A percentile compares a stretch with the other conserved stretches of the same genome.
Conservation (phyloP, 1,140 invertebrate species). For the Planococcus citri region DNA sequence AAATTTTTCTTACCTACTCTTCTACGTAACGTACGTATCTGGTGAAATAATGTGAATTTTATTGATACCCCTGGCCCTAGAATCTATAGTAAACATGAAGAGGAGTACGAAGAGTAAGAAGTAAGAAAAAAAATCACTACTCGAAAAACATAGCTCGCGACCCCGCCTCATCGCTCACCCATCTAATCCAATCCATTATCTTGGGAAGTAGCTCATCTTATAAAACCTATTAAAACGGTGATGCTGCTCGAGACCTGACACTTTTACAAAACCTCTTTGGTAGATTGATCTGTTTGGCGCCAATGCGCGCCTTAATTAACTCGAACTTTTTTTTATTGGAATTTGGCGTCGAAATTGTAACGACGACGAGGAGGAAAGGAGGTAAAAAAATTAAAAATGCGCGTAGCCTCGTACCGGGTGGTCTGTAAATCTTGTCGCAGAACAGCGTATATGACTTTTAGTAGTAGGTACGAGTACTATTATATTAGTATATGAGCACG, state of each 20-base stretch:
- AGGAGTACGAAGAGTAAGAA: not conserved
- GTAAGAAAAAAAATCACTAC: not conserved
- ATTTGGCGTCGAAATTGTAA: constrained; percentile 2
- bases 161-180: not conserved
- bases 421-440: not conserved
- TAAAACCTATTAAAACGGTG: constrained; percentile 4
- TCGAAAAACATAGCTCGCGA: not conserved
- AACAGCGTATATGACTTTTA: not conserved
- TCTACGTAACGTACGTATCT: not conserved
- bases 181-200: constrained; percentile 14
- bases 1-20: not conserved
- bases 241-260: constrained; percentile 5
- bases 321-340: constrained; percentile 6
- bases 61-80: too few relatives aligned
- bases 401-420: not conserved
- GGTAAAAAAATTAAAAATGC: not conserved
- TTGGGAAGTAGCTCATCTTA: constrained; percentile 15
- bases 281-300: constrained; percentile 6
- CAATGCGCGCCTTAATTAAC: not conserved
- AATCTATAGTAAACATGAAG: too few relatives aligned
- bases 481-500: too few relatives aligned
- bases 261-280: constrained; percentile 7
- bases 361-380: too few relatives aligned
- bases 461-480: too few relatives aligned
- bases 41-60: constrained; percentile 10